These are phyloP conservation scores for Tragelaphus strepsiceros DNA, from an alignment of 2,113 vertebrate species.

Conservation along the genomic window DNA sequence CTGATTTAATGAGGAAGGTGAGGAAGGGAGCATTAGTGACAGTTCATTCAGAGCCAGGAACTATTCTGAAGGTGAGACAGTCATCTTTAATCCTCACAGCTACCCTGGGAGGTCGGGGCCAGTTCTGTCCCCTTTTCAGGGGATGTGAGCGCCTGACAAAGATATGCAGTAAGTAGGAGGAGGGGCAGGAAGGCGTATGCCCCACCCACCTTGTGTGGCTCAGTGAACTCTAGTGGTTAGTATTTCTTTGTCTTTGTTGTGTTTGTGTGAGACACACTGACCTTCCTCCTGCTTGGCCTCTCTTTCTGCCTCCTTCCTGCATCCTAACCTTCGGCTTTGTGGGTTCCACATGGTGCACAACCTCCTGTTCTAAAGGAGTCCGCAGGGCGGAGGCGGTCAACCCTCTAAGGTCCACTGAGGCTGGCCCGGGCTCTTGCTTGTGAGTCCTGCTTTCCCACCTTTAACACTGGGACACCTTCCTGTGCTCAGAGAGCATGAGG, in stretches of 20 bases:
- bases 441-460: neutral
- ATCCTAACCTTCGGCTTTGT: too few relatives aligned
- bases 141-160: fast-evolving
- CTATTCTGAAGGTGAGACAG: fast-evolving
- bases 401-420: neutral
- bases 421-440: fast-evolving
- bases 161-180: fast-evolving
- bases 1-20: neutral
- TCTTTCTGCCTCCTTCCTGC: neutral
- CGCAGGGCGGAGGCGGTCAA: fast-evolving
- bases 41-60: fast-evolving
- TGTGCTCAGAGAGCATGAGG: fast-evolving
- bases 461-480: neutral
- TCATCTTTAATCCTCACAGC: neutral
- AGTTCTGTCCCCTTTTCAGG: fast-evolving
- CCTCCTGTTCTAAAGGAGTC: neutral
- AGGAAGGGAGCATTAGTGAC: too few relatives aligned
- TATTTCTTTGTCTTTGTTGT: neutral
- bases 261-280: neutral
- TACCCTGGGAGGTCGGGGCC: fast-evolving
- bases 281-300: neutral
- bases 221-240: fast-evolving
- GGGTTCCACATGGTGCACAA: neutral
- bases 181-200: fast-evolving
- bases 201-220: fast-evolving